Evolutionary conservation across 2,888 invertebrate species (phyloP), one percentile per base, ranked within the genome.

Genomic region (Plagodis dolabraria): DNA sequence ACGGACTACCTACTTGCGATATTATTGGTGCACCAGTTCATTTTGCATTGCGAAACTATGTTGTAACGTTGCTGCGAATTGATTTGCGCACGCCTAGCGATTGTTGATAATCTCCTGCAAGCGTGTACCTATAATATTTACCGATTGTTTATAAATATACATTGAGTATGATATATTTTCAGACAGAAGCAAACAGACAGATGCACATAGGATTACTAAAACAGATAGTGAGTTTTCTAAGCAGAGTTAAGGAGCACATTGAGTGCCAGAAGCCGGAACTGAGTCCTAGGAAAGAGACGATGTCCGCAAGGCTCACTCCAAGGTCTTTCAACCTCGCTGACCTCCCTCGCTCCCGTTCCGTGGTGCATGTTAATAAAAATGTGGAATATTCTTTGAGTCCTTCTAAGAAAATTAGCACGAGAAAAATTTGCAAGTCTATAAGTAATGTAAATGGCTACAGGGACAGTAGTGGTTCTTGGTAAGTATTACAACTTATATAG

Each of bases 151-250:
- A 54, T 42, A 57, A 44, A 40, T 51, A 10, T 11, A 45, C 42
- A 44, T 49, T 61, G 40, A 72, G 65, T 72, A 57, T 79, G 55
- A 65, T 70, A 82, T 79, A 66, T 75, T 90, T 94, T 72, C 92
- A 96, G 96, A 94, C 94, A 64, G 95, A 96, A 81, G 93, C 95
- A 53, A 95, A 94, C 81, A 93, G 95, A 65, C 94, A 95, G 81
- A 96, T 96, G 96, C 96, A 96, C 82, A 94, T 95, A 80, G 95
- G 95, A 36, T 92, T 96, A 75, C 94, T 96, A 89, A 94, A 94
- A 77, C 95, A 96, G 85, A 94, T 96, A 67, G 94, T 95, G 46
- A 93, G 94, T 62, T 96, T 95, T 80, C 83, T 96, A 73, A 95
- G 95, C 76, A 93, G 94, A 82, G 94, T 95, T 5, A 95, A 95